Evolutionary conservation across 1,140 invertebrate species (phyloP).

Genomic region (Brachionus calyciflorus): DNA sequence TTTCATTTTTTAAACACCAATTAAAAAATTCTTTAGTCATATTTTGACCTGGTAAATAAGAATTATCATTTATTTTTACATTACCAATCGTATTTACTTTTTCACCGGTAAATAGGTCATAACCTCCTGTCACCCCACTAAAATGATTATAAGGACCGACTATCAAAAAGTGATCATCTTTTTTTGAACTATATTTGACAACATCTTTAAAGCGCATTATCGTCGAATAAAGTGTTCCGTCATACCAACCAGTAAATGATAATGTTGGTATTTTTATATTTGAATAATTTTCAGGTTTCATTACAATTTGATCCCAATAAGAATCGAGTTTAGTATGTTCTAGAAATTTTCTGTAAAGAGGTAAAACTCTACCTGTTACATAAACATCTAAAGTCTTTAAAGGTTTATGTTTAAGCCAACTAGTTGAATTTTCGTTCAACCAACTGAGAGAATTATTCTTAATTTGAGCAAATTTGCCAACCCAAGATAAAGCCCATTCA

Average conservation of each 20-base stretch:
- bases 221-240: not conserved
- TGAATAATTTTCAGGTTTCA: not conserved
- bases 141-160: conserved; percentile 28
- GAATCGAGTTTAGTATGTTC: not conserved
- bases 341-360: conserved; percentile 6
- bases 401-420: not conserved
- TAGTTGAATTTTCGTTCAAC: not conserved
- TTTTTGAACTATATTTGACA: not conserved
- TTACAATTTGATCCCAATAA: not conserved
- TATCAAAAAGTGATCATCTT: conserved; percentile 20
- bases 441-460: too few species aligned
- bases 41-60: conserved; percentile 1
- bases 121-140: not conserved
- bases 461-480: not conserved
- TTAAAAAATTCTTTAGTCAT: conserved; percentile 39
- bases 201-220: not conserved
- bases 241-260: conserved; percentile 41
- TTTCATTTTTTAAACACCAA: conserved; percentile 32
- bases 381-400: not conserved
- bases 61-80: not conserved
- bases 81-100: not conserved
- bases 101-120: not conserved
- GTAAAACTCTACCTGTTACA: not conserved
- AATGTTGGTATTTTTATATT: conserved; percentile 15
- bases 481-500: not conserved